phyloP scores from a whole-genome alignment of 2,113 vertebrate genomes.

The Hydropotes inermis region DNA sequence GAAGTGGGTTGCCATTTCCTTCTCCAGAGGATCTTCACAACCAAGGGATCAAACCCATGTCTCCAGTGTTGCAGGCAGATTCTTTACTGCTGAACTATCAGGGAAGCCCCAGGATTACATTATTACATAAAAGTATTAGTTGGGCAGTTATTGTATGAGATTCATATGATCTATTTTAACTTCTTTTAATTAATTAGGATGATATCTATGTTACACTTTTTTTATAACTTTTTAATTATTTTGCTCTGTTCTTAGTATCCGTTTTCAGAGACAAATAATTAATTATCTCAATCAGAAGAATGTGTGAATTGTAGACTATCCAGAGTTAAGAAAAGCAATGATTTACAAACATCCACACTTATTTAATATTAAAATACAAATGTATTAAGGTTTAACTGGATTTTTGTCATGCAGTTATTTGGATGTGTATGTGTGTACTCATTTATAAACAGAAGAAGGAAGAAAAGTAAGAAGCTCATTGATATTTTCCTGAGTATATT shows the following conservation, averaged over 20 bases:
- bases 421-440: not conserved
- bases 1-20: not conserved
- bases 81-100: not conserved
- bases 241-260: not conserved
- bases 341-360: not conserved
- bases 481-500: not conserved
- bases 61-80: not conserved
- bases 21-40: not conserved
- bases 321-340: not conserved
- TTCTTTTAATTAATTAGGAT: not conserved
- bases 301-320: not conserved
- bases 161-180: not conserved
- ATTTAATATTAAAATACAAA: not conserved
- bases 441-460: not conserved
- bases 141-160: not conserved
- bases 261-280: not conserved
- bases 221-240: not conserved
- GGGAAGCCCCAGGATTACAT: not conserved
- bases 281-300: not conserved
- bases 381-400: not conserved
- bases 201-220: not conserved
- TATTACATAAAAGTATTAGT: not conserved
- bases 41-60: not conserved
- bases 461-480: not conserved
- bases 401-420: not conserved